Conservation (phyloP, 2,888 invertebrate species). For the Acanthacorydalis orientalis region DNA sequence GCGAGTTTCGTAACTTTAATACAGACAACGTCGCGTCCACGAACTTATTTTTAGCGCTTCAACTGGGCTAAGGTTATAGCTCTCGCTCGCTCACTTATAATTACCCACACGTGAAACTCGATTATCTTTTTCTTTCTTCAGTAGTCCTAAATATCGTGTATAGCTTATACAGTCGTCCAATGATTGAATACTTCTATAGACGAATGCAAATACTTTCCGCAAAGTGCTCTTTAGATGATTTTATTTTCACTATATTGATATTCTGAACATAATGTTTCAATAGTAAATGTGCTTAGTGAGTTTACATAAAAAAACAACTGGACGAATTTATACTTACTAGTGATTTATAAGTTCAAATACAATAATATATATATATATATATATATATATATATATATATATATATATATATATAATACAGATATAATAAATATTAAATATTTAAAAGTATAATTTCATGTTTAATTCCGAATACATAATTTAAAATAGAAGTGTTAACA, state of each 20-base stretch:
- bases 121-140: not conserved
- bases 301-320: too few relatives aligned
- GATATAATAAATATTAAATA: too few relatives aligned
- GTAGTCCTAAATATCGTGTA: conserved; percentile 1
- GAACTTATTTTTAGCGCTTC: conserved; percentile 6
- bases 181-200: not conserved
- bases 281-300: too few relatives aligned
- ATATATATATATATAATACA: too few relatives aligned
- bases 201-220: not conserved
- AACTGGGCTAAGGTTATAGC: conserved; percentile 7
- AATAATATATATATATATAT: too few relatives aligned
- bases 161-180: not conserved
- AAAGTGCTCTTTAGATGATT: not conserved
- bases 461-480: too few relatives aligned
- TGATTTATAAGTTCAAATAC: too few relatives aligned
- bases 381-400: too few relatives aligned
- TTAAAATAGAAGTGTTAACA: too few relatives aligned
- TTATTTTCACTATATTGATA: not conserved
- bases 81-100: not conserved
- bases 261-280: not conserved
- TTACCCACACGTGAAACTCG: not conserved
- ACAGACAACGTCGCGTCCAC: not conserved
- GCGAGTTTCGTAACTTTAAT: not conserved
- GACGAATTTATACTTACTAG: too few relatives aligned
- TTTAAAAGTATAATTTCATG: too few relatives aligned